Evolutionary conservation across 2,888 invertebrate genomes (phyloP).

Genomic region (Conchocele bisecta): DNA sequence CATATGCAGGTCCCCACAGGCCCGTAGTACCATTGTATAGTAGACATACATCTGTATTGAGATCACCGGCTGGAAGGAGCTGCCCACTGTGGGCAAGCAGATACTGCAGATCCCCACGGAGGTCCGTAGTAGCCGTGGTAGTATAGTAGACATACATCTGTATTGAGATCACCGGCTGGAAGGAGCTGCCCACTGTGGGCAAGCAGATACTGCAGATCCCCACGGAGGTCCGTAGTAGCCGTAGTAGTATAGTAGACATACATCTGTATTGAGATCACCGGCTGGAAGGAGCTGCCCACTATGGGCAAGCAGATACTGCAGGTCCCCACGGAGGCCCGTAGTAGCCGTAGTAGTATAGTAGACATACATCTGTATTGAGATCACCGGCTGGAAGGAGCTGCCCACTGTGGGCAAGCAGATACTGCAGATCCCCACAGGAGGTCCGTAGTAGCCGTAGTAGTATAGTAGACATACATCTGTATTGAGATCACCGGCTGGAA

Average conservation of each 20-base stretch:
- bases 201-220: slow-evolving; percentile 93
- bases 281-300: too few species aligned
- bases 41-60: slow-evolving; percentile 92
- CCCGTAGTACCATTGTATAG: too few species aligned
- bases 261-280: too few species aligned
- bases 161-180: slow-evolving; percentile 95
- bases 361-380: slow-evolving; percentile 92
- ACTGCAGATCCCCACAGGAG: slow-evolving; percentile 92
- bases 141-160: slow-evolving; percentile 92
- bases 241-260: too few species aligned
- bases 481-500: slow-evolving; percentile 96
- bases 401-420: slow-evolving; percentile 95
- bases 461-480: slow-evolving; percentile 90
- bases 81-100: slow-evolving; percentile 94
- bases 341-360: too few species aligned
- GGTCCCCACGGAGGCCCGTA: too few species aligned
- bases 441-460: too few species aligned
- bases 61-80: slow-evolving; percentile 92
- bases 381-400: slow-evolving; percentile 93
- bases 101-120: slow-evolving; percentile 92
- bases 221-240: slow-evolving; percentile 88
- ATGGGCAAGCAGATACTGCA: too few species aligned
- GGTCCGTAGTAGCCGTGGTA: too few species aligned
- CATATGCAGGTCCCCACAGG: too few species aligned
- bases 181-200: slow-evolving; percentile 92